phyloP scores from a whole-genome alignment of 2,113 vertebrate genomes.

The Cebus imitator region DNA sequence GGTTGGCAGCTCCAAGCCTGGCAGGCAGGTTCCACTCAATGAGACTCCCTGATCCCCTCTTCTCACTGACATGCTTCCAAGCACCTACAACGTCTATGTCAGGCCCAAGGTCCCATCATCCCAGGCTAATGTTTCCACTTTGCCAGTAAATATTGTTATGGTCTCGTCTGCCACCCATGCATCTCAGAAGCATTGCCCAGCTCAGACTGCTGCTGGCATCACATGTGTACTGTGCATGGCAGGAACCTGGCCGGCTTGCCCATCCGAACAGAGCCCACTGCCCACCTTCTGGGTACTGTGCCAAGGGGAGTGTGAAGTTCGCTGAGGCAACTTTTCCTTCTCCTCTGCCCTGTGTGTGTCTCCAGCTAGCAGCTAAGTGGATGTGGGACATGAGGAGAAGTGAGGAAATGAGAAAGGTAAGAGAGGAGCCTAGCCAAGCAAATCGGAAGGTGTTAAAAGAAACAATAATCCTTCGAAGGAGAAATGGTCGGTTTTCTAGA shows the following conservation, averaged over 20 bases:
- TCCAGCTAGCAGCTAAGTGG: neutral
- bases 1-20: neutral
- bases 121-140: neutral
- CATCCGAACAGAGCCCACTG: neutral
- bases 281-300: accelerated
- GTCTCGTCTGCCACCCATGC: neutral
- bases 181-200: neutral
- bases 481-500: slow-evolving; percentile 27
- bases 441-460: slow-evolving; percentile 58
- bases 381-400: neutral
- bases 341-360: neutral
- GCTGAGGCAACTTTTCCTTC: neutral
- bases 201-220: neutral
- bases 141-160: neutral
- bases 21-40: neutral
- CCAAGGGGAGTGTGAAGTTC: neutral
- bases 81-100: too few relatives aligned
- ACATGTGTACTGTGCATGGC: neutral
- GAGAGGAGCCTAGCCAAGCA: slow-evolving; percentile 34
- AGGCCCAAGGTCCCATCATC: neutral
- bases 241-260: neutral
- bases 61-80: neutral
- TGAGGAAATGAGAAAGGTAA: slow-evolving; percentile 31
- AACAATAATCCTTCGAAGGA: slow-evolving; percentile 45
- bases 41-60: too few relatives aligned